Evolutionary conservation across 2,888 invertebrate species (phyloP).

Genomic region (Galerucella calmariensis): DNA sequence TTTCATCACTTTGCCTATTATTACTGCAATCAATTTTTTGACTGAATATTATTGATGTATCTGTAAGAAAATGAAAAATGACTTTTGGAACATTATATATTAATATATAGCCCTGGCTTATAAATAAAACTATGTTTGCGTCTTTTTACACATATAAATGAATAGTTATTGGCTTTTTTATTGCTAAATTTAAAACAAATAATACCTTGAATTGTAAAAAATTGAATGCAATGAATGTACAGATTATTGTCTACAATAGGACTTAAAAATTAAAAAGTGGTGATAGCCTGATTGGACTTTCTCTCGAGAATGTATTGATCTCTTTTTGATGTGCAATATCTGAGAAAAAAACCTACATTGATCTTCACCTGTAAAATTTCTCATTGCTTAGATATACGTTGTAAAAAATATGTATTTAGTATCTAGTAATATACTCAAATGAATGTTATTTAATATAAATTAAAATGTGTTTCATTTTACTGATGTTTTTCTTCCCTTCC

Average conservation of each 20-base stretch:
- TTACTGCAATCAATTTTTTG: no score
- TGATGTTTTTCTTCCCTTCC: not conserved
- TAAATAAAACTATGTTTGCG: no score
- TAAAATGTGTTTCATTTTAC: slow-evolving; percentile 21
- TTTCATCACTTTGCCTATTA: no score
- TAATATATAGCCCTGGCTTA: no score
- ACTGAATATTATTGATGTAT: no score
- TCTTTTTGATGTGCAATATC: slow-evolving; percentile 59
- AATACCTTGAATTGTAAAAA: not conserved
- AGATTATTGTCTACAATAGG: not conserved
- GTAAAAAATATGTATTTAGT: slow-evolving; percentile 55
- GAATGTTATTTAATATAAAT: slow-evolving; percentile 59
- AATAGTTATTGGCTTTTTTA: no score
- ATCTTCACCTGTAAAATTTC: slow-evolving; percentile 46
- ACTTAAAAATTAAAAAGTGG: slow-evolving; percentile 21
- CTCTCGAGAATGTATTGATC: slow-evolving; percentile 50
- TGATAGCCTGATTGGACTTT: slow-evolving; percentile 32
- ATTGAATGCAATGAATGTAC: not conserved
- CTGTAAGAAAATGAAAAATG: no score
- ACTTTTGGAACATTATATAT: no score
- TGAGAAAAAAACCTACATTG: slow-evolving; percentile 43
- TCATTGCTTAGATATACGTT: slow-evolving; percentile 51
- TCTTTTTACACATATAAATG: no score
- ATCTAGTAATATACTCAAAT: slow-evolving; percentile 51
- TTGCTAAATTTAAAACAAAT: no score